Evolutionary conservation across 2,113 vertebrate genomes (phyloP), one percentile per base, ranked within the genome.

Genomic region (Oostethus manadensis): DNA sequence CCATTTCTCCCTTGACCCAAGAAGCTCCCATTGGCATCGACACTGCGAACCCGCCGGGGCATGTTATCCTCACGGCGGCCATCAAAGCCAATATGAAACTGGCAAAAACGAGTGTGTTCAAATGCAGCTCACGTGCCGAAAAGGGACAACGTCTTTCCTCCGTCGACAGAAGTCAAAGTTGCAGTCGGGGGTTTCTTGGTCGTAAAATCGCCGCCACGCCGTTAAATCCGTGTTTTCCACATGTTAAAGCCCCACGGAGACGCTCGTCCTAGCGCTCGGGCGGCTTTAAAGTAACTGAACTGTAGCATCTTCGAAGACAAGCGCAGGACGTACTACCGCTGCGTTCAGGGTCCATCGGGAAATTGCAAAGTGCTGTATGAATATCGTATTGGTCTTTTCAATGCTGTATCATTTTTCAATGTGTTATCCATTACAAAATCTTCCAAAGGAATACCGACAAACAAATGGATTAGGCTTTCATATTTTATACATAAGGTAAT

Each of bases 101-200:
- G 55, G 64, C 53, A 42, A 20, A 70, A 38, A 62, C 50, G 51
- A 3, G 42, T 60, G 75, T 33, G 2, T 51, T 11, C 53, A 60
- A 59, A 62, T 56, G 16, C 9, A 21, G 29, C 2, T 22, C n/a
- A 74, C 84, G 10, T 74, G 85, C 85, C 80, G 21, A 75, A 35
- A 59, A 42, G 65, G 46, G 51, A 17, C 70, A 78, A 80, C 46
- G 51, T 77, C 22, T 73, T 49, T 15, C 51, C 51, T 60, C 57
- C 51, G 33, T 14, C 66, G 58, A 67, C 61, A 50, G 21, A 20
- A 1, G 44, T 35, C 14, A 58, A 64, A n/a, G 10, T 0, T 21
- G 11, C 17, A 40, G 18, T 64, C 21, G 4, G 46, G 13, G 0
- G 48, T 38, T 60, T 61, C 51, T 47, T 17, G 35, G 0, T n/a